These are phyloP conservation scores for Otolemur garnettii DNA, from an alignment of 2,113 vertebrate species.

Conservation along the genomic window DNA sequence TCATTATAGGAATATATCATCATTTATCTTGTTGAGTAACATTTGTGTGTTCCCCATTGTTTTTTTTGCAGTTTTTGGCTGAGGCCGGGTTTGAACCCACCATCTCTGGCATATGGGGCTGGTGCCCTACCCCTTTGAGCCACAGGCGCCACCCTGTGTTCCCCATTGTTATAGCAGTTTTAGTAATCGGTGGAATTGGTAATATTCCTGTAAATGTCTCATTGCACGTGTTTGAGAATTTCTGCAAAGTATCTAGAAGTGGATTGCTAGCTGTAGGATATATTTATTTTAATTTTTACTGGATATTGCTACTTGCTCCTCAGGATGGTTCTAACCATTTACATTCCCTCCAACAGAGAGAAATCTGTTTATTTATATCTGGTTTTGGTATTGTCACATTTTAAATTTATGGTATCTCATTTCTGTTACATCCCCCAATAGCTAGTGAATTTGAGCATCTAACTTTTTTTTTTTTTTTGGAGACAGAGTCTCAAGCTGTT, in stretches of 20 bases:
- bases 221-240: neutral
- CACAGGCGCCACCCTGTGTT: too few species aligned
- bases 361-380: neutral
- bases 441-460: too few species aligned
- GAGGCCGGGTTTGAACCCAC: too few species aligned
- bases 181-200: neutral
- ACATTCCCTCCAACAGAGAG: neutral
- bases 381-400: neutral
- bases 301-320: neutral
- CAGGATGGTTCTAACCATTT: neutral
- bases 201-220: neutral
- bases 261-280: neutral
- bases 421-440: too few species aligned
- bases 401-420: neutral
- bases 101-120: too few species aligned
- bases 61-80: too few species aligned
- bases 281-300: conserved; percentile 10
- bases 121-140: too few species aligned
- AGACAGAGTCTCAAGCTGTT: too few species aligned
- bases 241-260: neutral
- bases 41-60: neutral
- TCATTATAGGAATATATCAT: neutral
- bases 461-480: too few species aligned
- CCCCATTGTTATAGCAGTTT: neutral
- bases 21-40: neutral